phyloP scores from a whole-genome alignment of 2,797 vertebrate species.

The Valencia hispanica region DNA sequence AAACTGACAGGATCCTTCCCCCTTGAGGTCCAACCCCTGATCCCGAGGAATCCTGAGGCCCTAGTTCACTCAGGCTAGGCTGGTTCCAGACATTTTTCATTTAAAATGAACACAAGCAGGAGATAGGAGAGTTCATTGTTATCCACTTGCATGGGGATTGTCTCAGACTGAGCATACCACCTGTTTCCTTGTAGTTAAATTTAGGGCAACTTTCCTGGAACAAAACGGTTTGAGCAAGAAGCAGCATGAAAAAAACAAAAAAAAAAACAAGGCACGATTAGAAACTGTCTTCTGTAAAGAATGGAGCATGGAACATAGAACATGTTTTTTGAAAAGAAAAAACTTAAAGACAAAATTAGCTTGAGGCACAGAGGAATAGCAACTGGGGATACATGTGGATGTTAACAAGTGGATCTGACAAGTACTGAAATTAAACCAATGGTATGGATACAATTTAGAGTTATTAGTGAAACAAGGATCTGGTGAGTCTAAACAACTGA shows the following conservation, averaged over 20 bases:
- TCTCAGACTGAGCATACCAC: constrained; percentile 39
- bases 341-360: too few relatives aligned
- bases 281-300: not conserved
- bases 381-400: too few relatives aligned
- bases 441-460: too few relatives aligned
- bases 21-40: constrained; percentile 48
- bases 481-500: too few relatives aligned
- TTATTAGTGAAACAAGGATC: too few relatives aligned
- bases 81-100: constrained; percentile 53
- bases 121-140: constrained; percentile 52
- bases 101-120: constrained; percentile 47
- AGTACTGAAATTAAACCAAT: too few relatives aligned
- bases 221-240: constrained; percentile 17
- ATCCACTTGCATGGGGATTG: constrained; percentile 42
- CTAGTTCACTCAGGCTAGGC: constrained; percentile 31
- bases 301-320: too few relatives aligned
- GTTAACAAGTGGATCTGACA: too few relatives aligned
- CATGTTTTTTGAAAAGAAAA: too few relatives aligned
- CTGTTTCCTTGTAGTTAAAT: constrained; percentile 31
- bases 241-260: constrained; percentile 10
- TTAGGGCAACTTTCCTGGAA: constrained; percentile 32
- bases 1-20: constrained; percentile 55
- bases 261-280: not conserved
- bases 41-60: constrained; percentile 32
- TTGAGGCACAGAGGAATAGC: too few relatives aligned